Conservation (phyloP, 2,797 vertebrate species). For the Protonibea diacanthus region DNA sequence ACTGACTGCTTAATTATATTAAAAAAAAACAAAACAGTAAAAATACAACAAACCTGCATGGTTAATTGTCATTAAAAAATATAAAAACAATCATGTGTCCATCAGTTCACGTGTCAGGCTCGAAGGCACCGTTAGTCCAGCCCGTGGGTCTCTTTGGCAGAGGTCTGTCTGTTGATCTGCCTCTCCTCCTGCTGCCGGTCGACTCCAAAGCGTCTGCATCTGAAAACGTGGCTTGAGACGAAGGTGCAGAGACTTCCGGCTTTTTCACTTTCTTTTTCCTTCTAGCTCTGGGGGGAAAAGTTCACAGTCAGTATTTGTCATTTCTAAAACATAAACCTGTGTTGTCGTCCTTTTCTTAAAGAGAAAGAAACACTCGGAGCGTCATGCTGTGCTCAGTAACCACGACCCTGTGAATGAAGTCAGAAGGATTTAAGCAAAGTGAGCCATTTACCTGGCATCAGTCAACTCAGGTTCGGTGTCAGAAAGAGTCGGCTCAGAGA, state of each 20-base stretch:
- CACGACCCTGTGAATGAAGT: not conserved
- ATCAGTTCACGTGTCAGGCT: conserved; percentile 72
- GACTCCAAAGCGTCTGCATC: conserved; percentile 58
- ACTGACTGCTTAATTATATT: conserved; percentile 5
- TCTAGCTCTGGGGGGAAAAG: conserved; percentile 66
- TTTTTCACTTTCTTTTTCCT: conserved; percentile 88
- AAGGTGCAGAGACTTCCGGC: conserved; percentile 58
- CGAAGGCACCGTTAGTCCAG: conserved; percentile 83
- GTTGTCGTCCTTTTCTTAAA: not conserved
- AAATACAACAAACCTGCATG: conserved; percentile 9
- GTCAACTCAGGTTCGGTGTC: conserved; percentile 86
- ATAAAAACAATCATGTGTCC: conserved; percentile 15
- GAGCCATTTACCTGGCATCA: conserved; percentile 84
- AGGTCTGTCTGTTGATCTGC: conserved; percentile 70
- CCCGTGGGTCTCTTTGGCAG: conserved; percentile 80
- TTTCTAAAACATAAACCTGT: not conserved
- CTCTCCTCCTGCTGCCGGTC: conserved; percentile 75
- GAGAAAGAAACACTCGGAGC: not conserved
- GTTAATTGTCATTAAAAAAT: conserved; percentile 17
- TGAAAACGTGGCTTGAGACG: conserved; percentile 56
- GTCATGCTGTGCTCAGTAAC: not conserved
- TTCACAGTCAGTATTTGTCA: conserved; percentile 1
- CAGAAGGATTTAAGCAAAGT: not conserved
- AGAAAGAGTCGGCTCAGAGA: conserved; percentile 80
- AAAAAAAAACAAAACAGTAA: conserved; percentile 21